These are phyloP conservation scores for Nudaria mundana DNA, from an alignment of 2,888 invertebrate species.

Conservation along the genomic window DNA sequence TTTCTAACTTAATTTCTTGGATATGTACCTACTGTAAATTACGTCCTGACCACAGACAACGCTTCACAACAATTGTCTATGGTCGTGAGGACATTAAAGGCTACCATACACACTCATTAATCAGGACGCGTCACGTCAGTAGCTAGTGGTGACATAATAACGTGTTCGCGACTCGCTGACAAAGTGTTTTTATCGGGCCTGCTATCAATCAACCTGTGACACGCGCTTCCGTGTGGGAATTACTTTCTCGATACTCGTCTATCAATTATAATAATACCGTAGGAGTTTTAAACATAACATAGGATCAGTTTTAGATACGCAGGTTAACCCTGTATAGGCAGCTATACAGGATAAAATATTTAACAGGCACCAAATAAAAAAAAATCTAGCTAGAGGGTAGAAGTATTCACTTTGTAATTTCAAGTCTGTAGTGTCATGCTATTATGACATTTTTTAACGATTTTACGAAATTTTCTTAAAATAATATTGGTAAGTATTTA, in stretches of 20 bases:
- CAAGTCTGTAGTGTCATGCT: too few species aligned
- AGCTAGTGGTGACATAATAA: constrained; percentile 69
- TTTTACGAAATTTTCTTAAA: too few species aligned
- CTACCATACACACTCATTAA: constrained; percentile 51
- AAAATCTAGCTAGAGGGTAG: too few species aligned
- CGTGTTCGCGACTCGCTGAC: constrained; percentile 57
- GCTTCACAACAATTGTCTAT: constrained; percentile 45
- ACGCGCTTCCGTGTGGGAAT: constrained; percentile 66
- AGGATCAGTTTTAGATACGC: too few species aligned
- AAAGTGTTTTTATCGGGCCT: constrained; percentile 62
- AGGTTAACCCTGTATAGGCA: too few species aligned
- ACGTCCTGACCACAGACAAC: constrained; percentile 51
- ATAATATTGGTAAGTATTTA: too few species aligned
- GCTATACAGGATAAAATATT: too few species aligned
- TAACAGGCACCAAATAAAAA: too few species aligned
- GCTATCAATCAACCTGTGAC: constrained; percentile 70
- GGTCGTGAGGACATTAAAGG: constrained; percentile 51
- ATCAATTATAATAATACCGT: constrained; percentile 34
- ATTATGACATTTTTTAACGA: too few species aligned
- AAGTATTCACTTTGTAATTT: too few species aligned
- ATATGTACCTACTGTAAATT: neutral
- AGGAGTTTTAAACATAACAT: too few species aligned
- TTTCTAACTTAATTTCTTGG: neutral
- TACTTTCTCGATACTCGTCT: constrained; percentile 45
- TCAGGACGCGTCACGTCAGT: constrained; percentile 51